Percentiles rank a stretch among this genome's conserved stretches.
Evolutionary conservation across 2,888 invertebrate genomes (phyloP).

Genomic region (Pogonocherus hispidulus): DNA sequence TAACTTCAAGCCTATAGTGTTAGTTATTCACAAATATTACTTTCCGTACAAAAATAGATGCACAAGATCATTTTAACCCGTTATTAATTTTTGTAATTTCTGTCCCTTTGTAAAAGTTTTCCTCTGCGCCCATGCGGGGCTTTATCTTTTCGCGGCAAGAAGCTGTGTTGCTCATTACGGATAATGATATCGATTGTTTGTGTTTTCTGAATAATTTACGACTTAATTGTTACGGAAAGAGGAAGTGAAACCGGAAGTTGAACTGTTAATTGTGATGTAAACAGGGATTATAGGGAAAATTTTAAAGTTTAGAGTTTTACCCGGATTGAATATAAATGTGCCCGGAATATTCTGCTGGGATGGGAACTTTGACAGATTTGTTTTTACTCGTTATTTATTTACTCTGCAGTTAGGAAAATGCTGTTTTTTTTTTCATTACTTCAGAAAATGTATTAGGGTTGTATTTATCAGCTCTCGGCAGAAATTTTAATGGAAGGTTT

Average conservation of each 20-base stretch:
- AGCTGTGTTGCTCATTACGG: slow-evolving; percentile 7
- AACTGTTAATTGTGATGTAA: slow-evolving; percentile 15
- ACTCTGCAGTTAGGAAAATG: no score
- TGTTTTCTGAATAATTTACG: slow-evolving; percentile 26
- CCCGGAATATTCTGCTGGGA: background rate
- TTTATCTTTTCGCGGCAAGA: background rate
- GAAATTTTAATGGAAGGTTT: no score
- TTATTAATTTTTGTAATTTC: no score
- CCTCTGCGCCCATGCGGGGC: background rate
- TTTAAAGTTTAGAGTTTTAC: background rate
- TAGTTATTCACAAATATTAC: no score
- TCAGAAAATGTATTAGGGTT: no score
- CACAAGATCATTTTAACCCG: no score
- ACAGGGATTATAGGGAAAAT: background rate
- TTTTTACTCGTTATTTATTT: background rate
- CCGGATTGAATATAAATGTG: background rate
- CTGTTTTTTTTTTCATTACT: no score
- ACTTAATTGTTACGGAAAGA: slow-evolving; percentile 14
- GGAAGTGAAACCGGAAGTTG: slow-evolving; percentile 1
- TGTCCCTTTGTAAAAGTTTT: background rate
- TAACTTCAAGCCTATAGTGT: no score
- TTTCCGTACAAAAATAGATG: no score
- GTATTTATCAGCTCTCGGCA: no score
- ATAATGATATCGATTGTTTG: slow-evolving; percentile 31
- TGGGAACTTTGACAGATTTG: background rate